Evolutionary conservation across 2,888 invertebrate species (phyloP).

Genomic region (Leptinotarsa haldemani): DNA sequence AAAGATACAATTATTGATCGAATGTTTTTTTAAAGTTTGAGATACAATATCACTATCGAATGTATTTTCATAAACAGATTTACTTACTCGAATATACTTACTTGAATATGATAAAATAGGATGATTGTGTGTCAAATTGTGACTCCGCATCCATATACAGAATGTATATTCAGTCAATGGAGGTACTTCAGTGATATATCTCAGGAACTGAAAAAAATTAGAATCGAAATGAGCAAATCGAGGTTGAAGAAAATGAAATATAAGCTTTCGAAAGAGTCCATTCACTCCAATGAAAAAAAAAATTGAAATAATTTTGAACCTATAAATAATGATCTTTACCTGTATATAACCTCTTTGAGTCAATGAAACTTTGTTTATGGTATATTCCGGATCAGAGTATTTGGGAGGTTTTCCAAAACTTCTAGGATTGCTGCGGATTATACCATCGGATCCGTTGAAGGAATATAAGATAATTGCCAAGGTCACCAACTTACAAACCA

Average conservation of each 20-base stretch:
- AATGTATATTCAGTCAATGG: constrained; percentile 69
- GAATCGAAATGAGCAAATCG: background rate
- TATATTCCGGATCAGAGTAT: constrained; percentile 37
- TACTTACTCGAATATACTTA: constrained; percentile 59
- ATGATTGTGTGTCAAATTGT: constrained; percentile 67
- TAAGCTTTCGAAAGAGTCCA: too few relatives aligned
- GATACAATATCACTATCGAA: too few relatives aligned
- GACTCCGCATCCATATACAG: constrained; percentile 69
- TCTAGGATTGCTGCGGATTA: constrained; percentile 39
- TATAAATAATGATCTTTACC: constrained; percentile 62
- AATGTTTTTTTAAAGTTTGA: too few relatives aligned
- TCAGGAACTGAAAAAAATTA: constrained; percentile 64
- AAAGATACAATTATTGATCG: too few relatives aligned
- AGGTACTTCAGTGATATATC: constrained; percentile 68
- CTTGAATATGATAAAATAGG: constrained; percentile 70
- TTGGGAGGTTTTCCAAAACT: constrained; percentile 37
- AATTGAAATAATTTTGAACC: background rate
- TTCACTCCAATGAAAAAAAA: background rate
- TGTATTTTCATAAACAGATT: too few relatives aligned
- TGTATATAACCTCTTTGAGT: constrained; percentile 78
- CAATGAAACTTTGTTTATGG: constrained; percentile 72
- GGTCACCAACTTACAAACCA: constrained; percentile 39
- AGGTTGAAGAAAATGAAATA: background rate
- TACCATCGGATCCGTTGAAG: constrained; percentile 40
- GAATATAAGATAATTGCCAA: constrained; percentile 33